Evolutionary conservation across 2,113 vertebrate species (phyloP).

Genomic region (Paramormyrops kingsleyae): DNA sequence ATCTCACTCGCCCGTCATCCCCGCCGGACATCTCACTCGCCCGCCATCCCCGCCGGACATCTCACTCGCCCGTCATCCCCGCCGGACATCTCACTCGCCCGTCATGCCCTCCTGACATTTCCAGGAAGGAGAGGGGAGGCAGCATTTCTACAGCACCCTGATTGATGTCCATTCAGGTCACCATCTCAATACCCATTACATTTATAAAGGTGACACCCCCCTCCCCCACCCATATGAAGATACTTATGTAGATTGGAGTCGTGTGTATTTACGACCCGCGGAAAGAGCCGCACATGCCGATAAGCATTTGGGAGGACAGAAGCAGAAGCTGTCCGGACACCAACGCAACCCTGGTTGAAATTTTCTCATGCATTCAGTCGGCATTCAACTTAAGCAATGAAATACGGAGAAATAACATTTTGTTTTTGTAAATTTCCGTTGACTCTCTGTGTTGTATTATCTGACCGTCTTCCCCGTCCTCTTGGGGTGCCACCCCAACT

Average conservation of each 20-base stretch:
- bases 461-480: background rate
- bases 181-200: background rate
- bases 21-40: background rate
- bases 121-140: background rate
- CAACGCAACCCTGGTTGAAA: background rate
- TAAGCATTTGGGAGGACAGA: background rate
- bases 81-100: background rate
- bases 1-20: too few species aligned
- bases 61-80: too few species aligned
- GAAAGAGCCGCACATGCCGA: background rate
- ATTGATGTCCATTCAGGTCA: background rate
- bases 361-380: background rate
- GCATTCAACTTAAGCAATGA: background rate
- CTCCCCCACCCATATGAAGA: background rate
- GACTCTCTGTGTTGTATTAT: background rate
- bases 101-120: background rate
- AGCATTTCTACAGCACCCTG: background rate
- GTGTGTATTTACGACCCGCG: background rate
- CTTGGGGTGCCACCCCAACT: constrained; percentile 20
- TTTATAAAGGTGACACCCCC: background rate
- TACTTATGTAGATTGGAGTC: background rate
- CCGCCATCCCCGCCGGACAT: background rate
- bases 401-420: background rate
- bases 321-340: background rate
- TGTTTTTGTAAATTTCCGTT: background rate